Evolutionary conservation across 2,113 vertebrate species (phyloP).

Genomic region (Dendrocopos noguchii): DNA sequence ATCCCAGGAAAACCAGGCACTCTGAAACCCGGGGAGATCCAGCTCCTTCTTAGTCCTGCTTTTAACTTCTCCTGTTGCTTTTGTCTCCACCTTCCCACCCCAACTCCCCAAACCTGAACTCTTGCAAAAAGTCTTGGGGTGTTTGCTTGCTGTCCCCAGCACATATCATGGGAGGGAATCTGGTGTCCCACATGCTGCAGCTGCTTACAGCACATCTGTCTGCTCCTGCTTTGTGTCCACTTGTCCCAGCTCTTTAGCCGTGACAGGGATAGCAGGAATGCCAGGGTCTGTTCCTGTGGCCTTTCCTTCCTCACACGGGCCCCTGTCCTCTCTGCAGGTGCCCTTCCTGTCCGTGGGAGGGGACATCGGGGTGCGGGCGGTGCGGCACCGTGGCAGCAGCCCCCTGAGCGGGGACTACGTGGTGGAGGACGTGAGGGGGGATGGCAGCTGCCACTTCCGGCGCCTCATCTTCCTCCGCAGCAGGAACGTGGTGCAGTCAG

Average conservation of each 20-base stretch:
- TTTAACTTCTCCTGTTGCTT: not conserved
- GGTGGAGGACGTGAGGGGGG: conserved; percentile 92
- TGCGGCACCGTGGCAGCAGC: conserved; percentile 82
- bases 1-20: not conserved
- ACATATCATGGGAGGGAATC: rapidly evolving
- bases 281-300: not conserved
- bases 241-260: rapidly evolving
- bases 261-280: not conserved
- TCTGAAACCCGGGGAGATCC: not conserved
- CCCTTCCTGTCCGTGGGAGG: conserved; percentile 95
- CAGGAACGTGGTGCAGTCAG: conserved; percentile 91
- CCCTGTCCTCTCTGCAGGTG: conserved; percentile 76
- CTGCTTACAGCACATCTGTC: not conserved
- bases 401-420: conserved; percentile 88
- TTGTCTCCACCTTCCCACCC: not conserved
- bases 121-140: not conserved
- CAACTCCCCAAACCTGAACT: not conserved
- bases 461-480: conserved; percentile 91
- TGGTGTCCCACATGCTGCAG: not conserved
- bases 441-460: conserved; percentile 84
- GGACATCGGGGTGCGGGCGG: conserved; percentile 88
- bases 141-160: not conserved
- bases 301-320: not conserved
- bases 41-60: not conserved
- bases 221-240: rapidly evolving